phyloP scores from a whole-genome alignment of 2,797 vertebrate species.

The Crenuchus spilurus region DNA sequence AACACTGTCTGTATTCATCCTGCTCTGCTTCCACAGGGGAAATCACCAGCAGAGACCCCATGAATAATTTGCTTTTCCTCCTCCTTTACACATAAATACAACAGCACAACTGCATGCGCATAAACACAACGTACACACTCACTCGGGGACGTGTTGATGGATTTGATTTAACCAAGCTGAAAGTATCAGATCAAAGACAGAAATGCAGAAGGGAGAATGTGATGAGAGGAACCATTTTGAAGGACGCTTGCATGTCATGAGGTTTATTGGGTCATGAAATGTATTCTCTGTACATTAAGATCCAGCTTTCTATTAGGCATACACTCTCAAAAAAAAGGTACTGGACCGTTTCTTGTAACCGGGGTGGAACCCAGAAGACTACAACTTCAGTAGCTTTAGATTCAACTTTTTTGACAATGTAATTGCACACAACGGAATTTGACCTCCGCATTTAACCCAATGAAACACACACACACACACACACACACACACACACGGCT shows the following conservation, averaged over 20 bases:
- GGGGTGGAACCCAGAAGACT: too few species aligned
- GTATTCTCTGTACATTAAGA: not conserved
- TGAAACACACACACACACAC: too few species aligned
- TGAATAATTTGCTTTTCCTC: conserved; percentile 70
- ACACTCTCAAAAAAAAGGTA: too few species aligned
- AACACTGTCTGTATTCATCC: conserved; percentile 75
- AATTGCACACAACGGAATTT: too few species aligned
- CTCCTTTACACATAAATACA: conserved; percentile 45
- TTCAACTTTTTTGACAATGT: too few species aligned
- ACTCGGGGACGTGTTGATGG: conserved; percentile 62
- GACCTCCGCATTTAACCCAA: too few species aligned
- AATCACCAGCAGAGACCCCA: conserved; percentile 71
- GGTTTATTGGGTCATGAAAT: not conserved
- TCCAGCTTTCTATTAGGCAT: too few species aligned
- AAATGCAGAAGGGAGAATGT: conserved; percentile 35
- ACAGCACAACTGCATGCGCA: conserved; percentile 4
- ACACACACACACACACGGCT: too few species aligned
- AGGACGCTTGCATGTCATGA: conserved; percentile 4
- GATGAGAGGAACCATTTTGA: conserved; percentile 51
- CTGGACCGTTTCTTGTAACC: too few species aligned
- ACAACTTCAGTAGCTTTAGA: too few species aligned
- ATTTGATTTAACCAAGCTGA: conserved; percentile 72
- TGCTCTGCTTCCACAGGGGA: conserved; percentile 72
- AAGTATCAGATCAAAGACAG: conserved; percentile 62
- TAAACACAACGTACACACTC: not conserved